phyloP scores from a whole-genome alignment of 1,140 invertebrate species.

The Orius laevigatus region DNA sequence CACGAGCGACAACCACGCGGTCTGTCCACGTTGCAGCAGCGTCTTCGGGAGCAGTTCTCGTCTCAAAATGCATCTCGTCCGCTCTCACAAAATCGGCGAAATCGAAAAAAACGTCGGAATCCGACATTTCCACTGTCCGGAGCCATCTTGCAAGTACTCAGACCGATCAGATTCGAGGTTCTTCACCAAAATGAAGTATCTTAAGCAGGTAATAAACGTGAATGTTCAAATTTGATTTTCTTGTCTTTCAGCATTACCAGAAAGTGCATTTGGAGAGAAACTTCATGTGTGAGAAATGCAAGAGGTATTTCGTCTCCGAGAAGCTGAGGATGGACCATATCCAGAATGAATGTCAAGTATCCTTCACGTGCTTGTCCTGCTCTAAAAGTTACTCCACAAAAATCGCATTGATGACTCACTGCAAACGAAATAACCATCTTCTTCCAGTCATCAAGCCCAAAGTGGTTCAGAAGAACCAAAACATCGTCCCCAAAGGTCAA shows the following conservation, averaged over 20 bases:
- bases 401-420: constrained; percentile 7
- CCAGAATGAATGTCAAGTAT: constrained; percentile 7
- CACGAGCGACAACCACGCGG: not conserved
- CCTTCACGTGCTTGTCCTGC: constrained; percentile 10
- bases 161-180: not conserved
- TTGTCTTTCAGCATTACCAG: constrained; percentile 13
- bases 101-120: not conserved
- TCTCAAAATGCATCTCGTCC: constrained; percentile 12
- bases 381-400: not conserved
- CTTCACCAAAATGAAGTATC: constrained; percentile 13
- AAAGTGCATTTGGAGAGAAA: constrained; percentile 10
- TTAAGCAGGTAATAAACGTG: constrained; percentile 13
- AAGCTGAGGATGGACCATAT: constrained; percentile 3
- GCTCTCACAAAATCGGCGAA: constrained; percentile 8
- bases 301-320: constrained; percentile 3
- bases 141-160: constrained; percentile 10
- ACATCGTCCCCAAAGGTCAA: constrained; percentile 8
- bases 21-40: constrained; percentile 2
- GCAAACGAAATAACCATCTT: constrained; percentile 6
- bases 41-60: constrained; percentile 7
- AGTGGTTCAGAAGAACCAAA: not conserved
- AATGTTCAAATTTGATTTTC: no score
- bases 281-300: constrained; percentile 6
- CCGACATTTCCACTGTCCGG: constrained; percentile 7
- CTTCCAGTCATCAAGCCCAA: not conserved